Evolutionary conservation across 2,797 vertebrate species (phyloP), one percentile per base, ranked within the genome.

Genomic region (Gorsachius magnificus): DNA sequence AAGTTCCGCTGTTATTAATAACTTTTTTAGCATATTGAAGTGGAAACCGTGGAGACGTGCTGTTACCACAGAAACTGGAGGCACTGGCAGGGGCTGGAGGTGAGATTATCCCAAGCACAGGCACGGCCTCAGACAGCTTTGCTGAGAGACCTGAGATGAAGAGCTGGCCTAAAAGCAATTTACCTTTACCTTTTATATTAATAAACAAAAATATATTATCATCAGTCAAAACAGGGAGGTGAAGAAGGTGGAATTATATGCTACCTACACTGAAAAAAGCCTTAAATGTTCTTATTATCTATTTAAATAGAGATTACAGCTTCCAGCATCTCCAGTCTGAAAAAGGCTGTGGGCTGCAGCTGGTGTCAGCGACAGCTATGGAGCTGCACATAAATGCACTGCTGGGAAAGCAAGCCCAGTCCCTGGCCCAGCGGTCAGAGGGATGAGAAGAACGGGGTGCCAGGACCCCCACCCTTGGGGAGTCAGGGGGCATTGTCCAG

Each of bases 21-120:
- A 92, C 90, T 89, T 13, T 28, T 87, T 89, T 48, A 80, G 84
- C 86, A 33, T 10, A 58, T 18, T 51, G 86, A 76, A 56, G 89
- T 50, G 71, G 90, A 58, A 95, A 78, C 74, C 0, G 57, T 48
- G 87, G 45, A 75, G 95, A 94, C 78, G 43, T 81, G 84, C 92
- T 93, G 96, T 97, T 96, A 70, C 96, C 96, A 97, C 95, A 97
- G 96, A 96, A 97, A 97, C 96, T 68, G 80, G 63, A 95, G 83
- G 48, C 51, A 8, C 38, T 19, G 81, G 35, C 53, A 65, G 48
- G 84, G 85, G 77, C 75, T 89, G 84, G 70, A 36, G 90, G 89
- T 91, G 93, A 87, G 53, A 77, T 91, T 60, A 87, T 96, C 91
- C 84, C 8, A 0, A 13, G 78, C 43, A 3, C 61, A 45, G 70